These are phyloP conservation scores for Chionoecetes opilio DNA, from an alignment of 1,140 invertebrate species.

Conservation along the genomic window DNA sequence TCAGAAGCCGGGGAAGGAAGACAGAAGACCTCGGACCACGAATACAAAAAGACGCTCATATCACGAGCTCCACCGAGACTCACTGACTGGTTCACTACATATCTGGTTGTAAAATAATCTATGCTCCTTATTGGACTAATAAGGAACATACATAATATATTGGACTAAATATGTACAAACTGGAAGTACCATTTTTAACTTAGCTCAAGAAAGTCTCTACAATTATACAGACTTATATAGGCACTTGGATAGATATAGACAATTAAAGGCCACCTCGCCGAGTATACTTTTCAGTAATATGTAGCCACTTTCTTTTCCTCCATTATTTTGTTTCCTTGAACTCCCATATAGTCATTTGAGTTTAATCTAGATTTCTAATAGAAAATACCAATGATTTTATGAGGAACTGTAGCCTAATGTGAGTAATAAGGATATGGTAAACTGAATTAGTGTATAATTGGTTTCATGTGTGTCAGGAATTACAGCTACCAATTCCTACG, in stretches of 20 bases:
- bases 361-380: background rate
- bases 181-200: no score
- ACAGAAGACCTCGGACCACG: no score
- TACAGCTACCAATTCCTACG: background rate
- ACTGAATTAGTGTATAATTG: background rate
- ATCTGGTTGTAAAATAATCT: no score
- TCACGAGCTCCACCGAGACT: no score
- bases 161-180: no score
- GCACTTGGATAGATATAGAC: background rate
- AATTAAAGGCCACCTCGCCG: background rate
- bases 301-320: background rate
- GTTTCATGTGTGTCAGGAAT: background rate
- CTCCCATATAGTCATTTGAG: background rate
- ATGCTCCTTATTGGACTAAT: no score
- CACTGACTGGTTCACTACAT: no score
- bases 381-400: background rate
- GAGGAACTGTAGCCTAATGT: background rate
- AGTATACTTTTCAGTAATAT: background rate
- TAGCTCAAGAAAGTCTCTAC: conserved; percentile 2
- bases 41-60: no score
- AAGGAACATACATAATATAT: no score
- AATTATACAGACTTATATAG: no score
- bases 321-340: background rate
- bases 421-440: background rate
- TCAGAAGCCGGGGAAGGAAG: no score